Percentiles rank a stretch among this genome's conserved stretches.
Conservation (phyloP, 2,888 invertebrate species). For the Germaria angustata region DNA sequence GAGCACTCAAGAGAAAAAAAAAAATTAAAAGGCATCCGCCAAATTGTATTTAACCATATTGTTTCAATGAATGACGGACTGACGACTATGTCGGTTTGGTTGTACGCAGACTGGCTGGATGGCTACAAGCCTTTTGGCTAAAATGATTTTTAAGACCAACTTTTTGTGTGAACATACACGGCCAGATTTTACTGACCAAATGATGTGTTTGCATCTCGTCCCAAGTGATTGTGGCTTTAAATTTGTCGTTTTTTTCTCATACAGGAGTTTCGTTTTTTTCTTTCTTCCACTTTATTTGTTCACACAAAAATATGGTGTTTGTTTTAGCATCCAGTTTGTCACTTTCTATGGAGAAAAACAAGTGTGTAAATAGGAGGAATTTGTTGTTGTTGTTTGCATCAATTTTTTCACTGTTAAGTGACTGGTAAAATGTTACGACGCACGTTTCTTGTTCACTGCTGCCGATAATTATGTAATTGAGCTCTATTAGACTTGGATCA, state of each 20-base stretch:
- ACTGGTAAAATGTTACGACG: slow-evolving; percentile 36
- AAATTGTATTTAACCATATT: slow-evolving; percentile 37
- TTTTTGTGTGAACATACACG: too few species aligned
- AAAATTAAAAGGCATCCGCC: slow-evolving; percentile 50
- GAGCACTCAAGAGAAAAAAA: neutral
- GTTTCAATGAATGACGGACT: slow-evolving; percentile 13
- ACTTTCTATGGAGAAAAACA: slow-evolving; percentile 21
- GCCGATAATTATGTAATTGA: slow-evolving; percentile 65
- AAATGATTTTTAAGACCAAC: slow-evolving; percentile 2
- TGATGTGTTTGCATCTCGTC: slow-evolving; percentile 19
- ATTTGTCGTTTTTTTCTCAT: neutral
- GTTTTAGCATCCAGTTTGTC: slow-evolving; percentile 59
- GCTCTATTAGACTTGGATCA: slow-evolving; percentile 56
- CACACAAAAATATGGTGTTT: slow-evolving; percentile 37
- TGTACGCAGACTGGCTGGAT: neutral
- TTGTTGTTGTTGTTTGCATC: neutral
- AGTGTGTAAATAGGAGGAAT: slow-evolving; percentile 42
- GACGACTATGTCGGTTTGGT: slow-evolving; percentile 7
- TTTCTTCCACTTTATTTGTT: neutral
- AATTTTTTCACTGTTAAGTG: neutral
- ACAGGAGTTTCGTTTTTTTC: neutral
- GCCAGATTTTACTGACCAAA: neutral
- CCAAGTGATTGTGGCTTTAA: slow-evolving; percentile 20
- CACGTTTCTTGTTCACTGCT: slow-evolving; percentile 51
- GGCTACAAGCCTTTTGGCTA: neutral